phyloP scores from a whole-genome alignment of 2,113 vertebrate species.

The Calcarius ornatus region DNA sequence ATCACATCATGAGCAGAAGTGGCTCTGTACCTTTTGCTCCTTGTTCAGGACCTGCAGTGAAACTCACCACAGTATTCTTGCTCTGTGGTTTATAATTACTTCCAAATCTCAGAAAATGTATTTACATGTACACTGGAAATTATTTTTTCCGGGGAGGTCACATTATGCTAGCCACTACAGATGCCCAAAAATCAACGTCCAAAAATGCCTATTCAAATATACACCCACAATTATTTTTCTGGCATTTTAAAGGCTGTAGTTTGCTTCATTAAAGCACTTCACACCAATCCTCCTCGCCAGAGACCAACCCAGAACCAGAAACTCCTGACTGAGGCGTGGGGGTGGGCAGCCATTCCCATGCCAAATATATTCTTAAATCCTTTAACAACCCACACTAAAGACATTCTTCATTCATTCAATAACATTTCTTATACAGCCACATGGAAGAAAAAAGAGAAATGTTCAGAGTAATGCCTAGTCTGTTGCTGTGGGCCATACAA shows the following conservation, averaged over 20 bases:
- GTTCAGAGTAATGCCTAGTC: accelerated
- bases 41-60: neutral
- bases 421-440: neutral
- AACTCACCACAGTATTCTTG: neutral
- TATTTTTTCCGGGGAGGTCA: neutral
- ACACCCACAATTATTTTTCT: neutral
- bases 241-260: neutral
- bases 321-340: neutral
- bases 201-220: neutral
- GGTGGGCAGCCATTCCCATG: accelerated
- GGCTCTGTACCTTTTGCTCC: neutral
- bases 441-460: neutral
- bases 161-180: neutral
- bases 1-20: neutral
- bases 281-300: neutral
- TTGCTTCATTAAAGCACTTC: neutral
- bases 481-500: neutral
- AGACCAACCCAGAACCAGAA: neutral
- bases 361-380: neutral
- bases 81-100: neutral
- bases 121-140: neutral
- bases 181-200: neutral
- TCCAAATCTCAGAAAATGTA: neutral
- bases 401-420: neutral
- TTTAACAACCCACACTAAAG: neutral